phyloP scores from a whole-genome alignment of 2,888 invertebrate genomes.

The Apoda limacodes region DNA sequence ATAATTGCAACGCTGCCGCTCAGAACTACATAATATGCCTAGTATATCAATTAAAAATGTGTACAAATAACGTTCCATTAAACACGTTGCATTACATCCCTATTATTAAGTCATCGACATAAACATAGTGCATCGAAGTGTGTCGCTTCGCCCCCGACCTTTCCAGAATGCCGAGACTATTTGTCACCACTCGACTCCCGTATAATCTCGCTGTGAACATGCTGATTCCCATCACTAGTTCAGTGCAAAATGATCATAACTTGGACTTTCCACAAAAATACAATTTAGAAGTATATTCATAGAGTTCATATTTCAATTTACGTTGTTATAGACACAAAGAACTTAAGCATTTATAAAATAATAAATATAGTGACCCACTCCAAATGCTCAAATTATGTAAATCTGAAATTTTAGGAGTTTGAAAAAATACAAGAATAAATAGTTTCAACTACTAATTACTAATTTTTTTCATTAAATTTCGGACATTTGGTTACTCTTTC shows the following conservation, averaged over 20 bases:
- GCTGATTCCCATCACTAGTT: slow-evolving; percentile 62
- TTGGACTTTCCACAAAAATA: slow-evolving; percentile 15
- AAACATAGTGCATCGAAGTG: slow-evolving; percentile 65
- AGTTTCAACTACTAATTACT: too few relatives aligned
- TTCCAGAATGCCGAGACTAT: slow-evolving; percentile 61
- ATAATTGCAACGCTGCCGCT: too few relatives aligned
- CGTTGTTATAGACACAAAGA: slow-evolving; percentile 14
- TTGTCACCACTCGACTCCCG: slow-evolving; percentile 68
- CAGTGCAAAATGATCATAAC: too few relatives aligned
- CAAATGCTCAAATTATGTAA: too few relatives aligned
- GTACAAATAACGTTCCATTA: slow-evolving; percentile 23
- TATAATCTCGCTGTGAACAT: slow-evolving; percentile 55
- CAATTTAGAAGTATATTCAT: slow-evolving; percentile 12
- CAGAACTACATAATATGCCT: slow-evolving; percentile 20
- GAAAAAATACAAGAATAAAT: too few relatives aligned
- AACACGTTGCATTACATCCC: slow-evolving; percentile 41
- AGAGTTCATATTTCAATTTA: slow-evolving; percentile 21
- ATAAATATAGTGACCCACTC: too few relatives aligned
- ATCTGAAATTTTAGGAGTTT: too few relatives aligned
- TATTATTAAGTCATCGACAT: slow-evolving; percentile 61
- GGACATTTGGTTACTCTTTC: too few relatives aligned
- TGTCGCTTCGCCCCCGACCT: slow-evolving; percentile 51
- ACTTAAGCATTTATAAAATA: too few relatives aligned
- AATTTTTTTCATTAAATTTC: too few relatives aligned
- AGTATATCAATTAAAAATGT: slow-evolving; percentile 12